Evolutionary conservation across 2,113 vertebrate genomes (phyloP).

Genomic region (Parus major): DNA sequence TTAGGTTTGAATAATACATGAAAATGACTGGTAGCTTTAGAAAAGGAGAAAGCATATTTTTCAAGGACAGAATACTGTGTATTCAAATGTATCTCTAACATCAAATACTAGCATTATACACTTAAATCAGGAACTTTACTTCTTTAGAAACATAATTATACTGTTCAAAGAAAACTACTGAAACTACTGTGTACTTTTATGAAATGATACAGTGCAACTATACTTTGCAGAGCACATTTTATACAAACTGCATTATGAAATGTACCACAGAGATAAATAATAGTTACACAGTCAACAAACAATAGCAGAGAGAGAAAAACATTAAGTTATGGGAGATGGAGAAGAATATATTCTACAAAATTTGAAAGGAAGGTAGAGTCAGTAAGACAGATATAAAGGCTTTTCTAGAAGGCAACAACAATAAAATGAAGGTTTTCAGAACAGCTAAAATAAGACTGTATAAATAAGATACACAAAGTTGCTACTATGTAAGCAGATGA

Average conservation of each 20-base stretch:
- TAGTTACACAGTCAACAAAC: constrained; percentile 17
- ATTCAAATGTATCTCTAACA: not conserved
- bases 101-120: not conserved
- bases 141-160: constrained; percentile 50
- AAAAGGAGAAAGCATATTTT: not conserved
- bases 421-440: not conserved
- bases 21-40: not conserved
- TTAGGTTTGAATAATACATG: constrained; percentile 43
- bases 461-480: not conserved
- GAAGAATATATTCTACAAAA: not conserved
- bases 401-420: not conserved
- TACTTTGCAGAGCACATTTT: not conserved
- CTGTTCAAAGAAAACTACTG: constrained; percentile 25
- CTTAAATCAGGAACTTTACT: not conserved
- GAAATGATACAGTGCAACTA: not conserved
- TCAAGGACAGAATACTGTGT: constrained; percentile 18
- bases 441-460: not conserved
- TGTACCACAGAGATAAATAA: constrained; percentile 28
- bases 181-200: constrained; percentile 27
- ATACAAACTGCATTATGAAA: constrained; percentile 2
- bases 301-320: constrained; percentile 5
- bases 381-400: not conserved
- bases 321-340: not conserved
- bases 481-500: not conserved
- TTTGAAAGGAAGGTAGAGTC: not conserved